Percentiles rank a stretch among this genome's conserved stretches.
These are phyloP conservation scores for Trachelus iudaicus DNA, from an alignment of 2,888 invertebrate species.

Conservation along the genomic window DNA sequence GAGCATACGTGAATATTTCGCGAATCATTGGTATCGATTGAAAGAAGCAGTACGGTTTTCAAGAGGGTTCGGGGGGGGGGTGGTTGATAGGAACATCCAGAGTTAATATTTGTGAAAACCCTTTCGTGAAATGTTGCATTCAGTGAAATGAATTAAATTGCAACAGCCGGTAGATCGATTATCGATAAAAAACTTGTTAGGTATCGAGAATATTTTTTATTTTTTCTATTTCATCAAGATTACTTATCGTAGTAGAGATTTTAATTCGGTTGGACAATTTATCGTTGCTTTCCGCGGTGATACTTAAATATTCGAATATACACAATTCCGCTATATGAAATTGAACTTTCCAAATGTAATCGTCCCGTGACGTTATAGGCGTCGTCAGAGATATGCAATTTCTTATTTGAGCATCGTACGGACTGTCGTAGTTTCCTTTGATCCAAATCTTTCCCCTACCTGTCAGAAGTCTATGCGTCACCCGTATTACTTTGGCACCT, in stretches of 20 bases:
- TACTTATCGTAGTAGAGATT: not conserved
- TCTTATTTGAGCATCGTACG: not conserved
- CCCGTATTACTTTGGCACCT: not conserved
- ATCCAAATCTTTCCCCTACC: not conserved
- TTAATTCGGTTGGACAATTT: not conserved
- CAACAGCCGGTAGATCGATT: not conserved
- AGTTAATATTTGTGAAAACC: not conserved
- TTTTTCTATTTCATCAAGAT: not conserved
- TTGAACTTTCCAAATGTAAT: not conserved
- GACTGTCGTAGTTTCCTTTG: not conserved
- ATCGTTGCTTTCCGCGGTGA: too few species aligned
- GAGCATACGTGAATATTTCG: not conserved
- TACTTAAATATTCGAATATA: too few species aligned
- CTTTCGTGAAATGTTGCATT: not conserved
- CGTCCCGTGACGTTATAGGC: too few species aligned
- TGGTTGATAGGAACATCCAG: not conserved
- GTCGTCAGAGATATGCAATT: not conserved
- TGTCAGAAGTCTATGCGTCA: not conserved
- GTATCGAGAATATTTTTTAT: not conserved
- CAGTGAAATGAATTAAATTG: not conserved
- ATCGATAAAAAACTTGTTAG: not conserved
- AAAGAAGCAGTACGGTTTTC: not conserved
- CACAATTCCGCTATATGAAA: not conserved
- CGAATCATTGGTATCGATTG: not conserved
- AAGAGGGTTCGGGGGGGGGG: not conserved